A percentile compares a stretch with the other conserved stretches of the same genome.
These are phyloP conservation scores for Brachionus koreanus DNA, from an alignment of 1,140 invertebrate genomes.

Conservation along the genomic window DNA sequence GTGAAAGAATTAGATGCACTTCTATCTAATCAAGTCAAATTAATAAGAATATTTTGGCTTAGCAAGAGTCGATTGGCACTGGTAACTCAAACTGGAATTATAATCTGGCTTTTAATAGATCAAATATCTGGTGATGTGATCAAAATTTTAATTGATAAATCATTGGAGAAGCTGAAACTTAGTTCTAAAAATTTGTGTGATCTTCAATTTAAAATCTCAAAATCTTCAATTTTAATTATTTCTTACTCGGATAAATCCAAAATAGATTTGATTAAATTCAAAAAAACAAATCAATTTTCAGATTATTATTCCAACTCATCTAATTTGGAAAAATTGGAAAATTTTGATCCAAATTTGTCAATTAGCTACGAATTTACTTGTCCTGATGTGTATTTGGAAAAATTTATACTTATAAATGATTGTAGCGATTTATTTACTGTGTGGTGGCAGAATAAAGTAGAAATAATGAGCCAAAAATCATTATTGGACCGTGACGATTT, in stretches of 20 bases:
- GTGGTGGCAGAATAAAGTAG: slow-evolving; percentile 6
- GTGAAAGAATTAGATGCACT: slow-evolving; percentile 1
- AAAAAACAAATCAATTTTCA: not conserved
- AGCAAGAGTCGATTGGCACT: not conserved
- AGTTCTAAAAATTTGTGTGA: slow-evolving; percentile 1
- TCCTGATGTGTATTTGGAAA: not conserved
- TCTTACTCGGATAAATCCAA: slow-evolving; percentile 23
- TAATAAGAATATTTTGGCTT: not conserved
- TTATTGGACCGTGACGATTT: slow-evolving; percentile 8
- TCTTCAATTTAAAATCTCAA: not conserved
- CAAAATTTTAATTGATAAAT: slow-evolving; percentile 16
- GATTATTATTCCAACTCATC: not conserved
- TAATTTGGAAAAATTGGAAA: slow-evolving; percentile 5
- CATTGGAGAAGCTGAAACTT: not conserved
- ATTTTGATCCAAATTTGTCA: not conserved
- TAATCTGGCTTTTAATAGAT: not conserved
- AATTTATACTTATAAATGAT: not conserved
- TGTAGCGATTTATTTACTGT: not conserved
- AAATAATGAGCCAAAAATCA: not conserved
- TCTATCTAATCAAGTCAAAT: not conserved
- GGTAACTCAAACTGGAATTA: not conserved
- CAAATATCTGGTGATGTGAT: not conserved
- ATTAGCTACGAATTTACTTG: not conserved
- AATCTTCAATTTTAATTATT: not conserved
- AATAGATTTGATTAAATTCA: slow-evolving; percentile 23